A percentile compares a stretch with the other conserved stretches of the same genome.
These are phyloP conservation scores for Phasianus colchicus DNA, from an alignment of 2,113 vertebrate species.

Conservation along the genomic window DNA sequence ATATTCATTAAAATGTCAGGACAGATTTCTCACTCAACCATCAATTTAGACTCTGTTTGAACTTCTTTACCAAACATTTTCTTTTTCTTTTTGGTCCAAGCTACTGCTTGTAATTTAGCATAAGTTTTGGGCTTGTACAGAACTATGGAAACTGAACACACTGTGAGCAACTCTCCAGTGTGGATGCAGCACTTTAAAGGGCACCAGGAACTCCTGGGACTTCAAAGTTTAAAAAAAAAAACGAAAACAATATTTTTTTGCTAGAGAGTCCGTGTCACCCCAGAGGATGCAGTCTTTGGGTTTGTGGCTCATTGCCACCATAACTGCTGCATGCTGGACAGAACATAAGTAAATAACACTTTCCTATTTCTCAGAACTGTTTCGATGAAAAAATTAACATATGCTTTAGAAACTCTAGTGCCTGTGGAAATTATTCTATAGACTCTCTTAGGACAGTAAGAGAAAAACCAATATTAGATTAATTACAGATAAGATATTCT, in stretches of 20 bases:
- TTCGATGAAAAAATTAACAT: not conserved
- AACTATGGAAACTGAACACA: not conserved
- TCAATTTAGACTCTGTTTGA: rapidly evolving
- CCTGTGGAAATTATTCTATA: not conserved
- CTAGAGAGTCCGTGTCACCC: not conserved
- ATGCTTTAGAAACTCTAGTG: not conserved
- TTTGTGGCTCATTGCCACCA: not conserved
- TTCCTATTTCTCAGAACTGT: not conserved
- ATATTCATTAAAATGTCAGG: not conserved
- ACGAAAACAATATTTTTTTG: too few species aligned
- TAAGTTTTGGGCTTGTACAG: not conserved
- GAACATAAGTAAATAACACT: not conserved
- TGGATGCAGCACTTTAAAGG: not conserved
- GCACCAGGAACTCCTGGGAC: not conserved
- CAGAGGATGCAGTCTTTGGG: not conserved
- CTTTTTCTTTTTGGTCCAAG: not conserved
- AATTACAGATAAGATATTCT: not conserved
- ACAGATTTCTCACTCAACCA: not conserved
- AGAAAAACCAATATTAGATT: not conserved
- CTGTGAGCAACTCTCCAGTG: rapidly evolving
- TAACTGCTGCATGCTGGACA: not conserved
- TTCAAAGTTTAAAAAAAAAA: not conserved
- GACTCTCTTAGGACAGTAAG: not conserved
- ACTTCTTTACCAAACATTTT: not conserved
- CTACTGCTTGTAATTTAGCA: not conserved